Conservation (phyloP, 2,113 vertebrate genomes). For the Corvus hawaiiensis region DNA sequence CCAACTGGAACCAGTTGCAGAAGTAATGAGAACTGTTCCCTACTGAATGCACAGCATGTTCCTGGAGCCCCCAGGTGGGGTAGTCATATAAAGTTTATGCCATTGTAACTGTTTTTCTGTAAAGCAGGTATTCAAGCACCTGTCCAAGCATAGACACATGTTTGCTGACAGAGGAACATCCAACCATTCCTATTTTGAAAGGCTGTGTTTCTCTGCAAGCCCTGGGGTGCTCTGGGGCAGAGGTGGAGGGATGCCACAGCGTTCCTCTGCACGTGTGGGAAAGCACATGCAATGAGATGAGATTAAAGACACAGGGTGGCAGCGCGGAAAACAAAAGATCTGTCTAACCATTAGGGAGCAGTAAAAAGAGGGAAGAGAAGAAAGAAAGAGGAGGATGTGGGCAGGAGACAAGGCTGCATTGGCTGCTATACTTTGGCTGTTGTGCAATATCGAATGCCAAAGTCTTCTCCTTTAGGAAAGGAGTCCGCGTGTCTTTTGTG, state of each 20-base stretch:
- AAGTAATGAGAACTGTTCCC: not conserved
- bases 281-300: fast-evolving
- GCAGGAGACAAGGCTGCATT: not conserved
- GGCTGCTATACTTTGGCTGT: fast-evolving
- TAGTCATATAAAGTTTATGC: not conserved
- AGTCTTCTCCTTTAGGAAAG: not conserved
- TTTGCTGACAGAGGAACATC: fast-evolving
- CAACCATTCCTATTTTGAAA: not conserved
- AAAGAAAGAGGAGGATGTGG: not conserved
- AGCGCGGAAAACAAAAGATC: not conserved
- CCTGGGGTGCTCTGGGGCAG: not conserved
- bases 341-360: not conserved
- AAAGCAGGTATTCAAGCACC: not conserved
- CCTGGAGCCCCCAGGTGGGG: not conserved
- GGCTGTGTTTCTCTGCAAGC: not conserved
- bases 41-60: not conserved
- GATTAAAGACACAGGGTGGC: not conserved
- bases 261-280: not conserved
- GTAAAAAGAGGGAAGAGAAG: not conserved
- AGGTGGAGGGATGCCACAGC: not conserved
- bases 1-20: not conserved
- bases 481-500: not conserved
- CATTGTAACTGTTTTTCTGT: not conserved
- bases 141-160: not conserved
- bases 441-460: fast-evolving